phyloP scores from a whole-genome alignment of 2,888 invertebrate genomes.

The Tillus elongatus region DNA sequence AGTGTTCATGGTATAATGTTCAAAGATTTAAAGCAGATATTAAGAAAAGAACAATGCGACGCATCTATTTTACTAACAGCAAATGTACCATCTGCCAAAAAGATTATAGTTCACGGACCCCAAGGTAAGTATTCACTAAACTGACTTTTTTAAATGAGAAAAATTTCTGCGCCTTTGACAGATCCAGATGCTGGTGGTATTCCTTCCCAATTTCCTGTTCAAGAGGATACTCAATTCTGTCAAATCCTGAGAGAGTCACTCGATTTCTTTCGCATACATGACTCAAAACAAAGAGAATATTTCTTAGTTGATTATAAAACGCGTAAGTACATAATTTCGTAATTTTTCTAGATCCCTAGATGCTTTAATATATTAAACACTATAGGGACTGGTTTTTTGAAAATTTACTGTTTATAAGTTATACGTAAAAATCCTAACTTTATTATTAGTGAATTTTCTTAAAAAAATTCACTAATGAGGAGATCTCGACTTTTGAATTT shows the following conservation, averaged over 20 bases:
- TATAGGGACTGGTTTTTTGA: no score
- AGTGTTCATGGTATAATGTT: slow-evolving; percentile 99
- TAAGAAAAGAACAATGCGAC: slow-evolving; percentile 98
- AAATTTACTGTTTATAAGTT: no score
- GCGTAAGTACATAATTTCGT: slow-evolving; percentile 74
- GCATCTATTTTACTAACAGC: slow-evolving; percentile 95
- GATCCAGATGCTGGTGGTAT: slow-evolving; percentile 87
- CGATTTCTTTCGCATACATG: slow-evolving; percentile 95
- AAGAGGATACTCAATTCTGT: slow-evolving; percentile 93
- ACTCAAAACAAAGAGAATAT: slow-evolving; percentile 77
- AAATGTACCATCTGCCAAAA: slow-evolving; percentile 98
- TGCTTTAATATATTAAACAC: no score
- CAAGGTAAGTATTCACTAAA: slow-evolving; percentile 45
- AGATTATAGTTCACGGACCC: slow-evolving; percentile 94
- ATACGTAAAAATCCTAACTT: no score
- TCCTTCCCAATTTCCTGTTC: slow-evolving; percentile 96
- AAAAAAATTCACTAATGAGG: no score
- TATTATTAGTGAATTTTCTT: neutral
- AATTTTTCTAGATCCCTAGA: no score
- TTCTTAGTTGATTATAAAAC: slow-evolving; percentile 98
- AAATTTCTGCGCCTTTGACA: slow-evolving; percentile 29
- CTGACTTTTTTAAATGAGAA: neutral
- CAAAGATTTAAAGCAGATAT: slow-evolving; percentile 96
- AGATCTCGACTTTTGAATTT: no score
- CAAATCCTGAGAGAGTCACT: slow-evolving; percentile 91